phyloP scores from a whole-genome alignment of 2,888 invertebrate genomes.

The Yponomeuta sedellus region DNA sequence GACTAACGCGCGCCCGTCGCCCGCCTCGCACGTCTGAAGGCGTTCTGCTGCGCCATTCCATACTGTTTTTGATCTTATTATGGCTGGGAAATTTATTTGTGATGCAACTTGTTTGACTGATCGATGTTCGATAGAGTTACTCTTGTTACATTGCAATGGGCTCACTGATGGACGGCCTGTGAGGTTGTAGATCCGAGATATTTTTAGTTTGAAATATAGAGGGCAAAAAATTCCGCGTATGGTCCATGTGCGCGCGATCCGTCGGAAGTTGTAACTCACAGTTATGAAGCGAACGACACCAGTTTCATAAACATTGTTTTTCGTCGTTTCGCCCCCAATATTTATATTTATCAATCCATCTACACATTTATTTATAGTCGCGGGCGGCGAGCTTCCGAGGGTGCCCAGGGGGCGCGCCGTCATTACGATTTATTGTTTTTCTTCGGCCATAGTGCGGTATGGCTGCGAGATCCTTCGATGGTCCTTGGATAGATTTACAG shows the following conservation, averaged over 20 bases:
- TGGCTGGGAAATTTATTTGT: constrained; percentile 67
- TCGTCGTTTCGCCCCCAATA: constrained; percentile 75
- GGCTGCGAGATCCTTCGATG: constrained; percentile 40
- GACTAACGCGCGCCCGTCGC: constrained; percentile 58
- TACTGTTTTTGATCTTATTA: constrained; percentile 65
- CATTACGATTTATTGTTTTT: constrained; percentile 74
- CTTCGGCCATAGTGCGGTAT: constrained; percentile 59
- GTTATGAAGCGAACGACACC: constrained; percentile 75
- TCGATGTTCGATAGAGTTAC: constrained; percentile 19
- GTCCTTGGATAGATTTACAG: constrained; percentile 53
- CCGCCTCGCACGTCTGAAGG: constrained; percentile 44
- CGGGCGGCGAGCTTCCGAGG: constrained; percentile 72
- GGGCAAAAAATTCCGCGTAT: constrained; percentile 62
- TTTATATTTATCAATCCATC: constrained; percentile 77
- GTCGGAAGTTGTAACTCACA: constrained; percentile 76
- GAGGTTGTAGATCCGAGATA: neutral
- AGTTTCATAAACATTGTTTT: constrained; percentile 77
- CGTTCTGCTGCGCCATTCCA: constrained; percentile 14
- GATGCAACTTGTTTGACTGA: constrained; percentile 60
- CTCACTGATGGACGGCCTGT: neutral
- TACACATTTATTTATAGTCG: constrained; percentile 75
- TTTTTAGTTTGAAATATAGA: neutral
- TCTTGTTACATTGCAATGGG: neutral
- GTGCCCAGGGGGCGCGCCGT: constrained; percentile 65
- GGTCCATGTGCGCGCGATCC: constrained; percentile 63